Conservation (phyloP, 2,113 vertebrate species). For the Oceanodroma tethys region DNA sequence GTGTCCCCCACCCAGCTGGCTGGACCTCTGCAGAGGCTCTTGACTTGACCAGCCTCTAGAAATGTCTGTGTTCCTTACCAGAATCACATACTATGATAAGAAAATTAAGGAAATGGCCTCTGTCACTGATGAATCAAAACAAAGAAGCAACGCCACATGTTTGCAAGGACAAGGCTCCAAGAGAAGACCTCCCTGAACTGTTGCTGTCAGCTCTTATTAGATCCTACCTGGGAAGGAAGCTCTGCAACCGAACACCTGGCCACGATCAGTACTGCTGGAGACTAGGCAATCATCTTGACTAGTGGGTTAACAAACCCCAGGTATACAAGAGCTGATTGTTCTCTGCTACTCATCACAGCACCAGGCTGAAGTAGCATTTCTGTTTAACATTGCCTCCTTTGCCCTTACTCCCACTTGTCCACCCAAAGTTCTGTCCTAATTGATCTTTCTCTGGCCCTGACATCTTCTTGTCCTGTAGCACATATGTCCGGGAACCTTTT, state of each 20-base stretch:
- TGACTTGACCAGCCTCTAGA: not conserved
- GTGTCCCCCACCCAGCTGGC: not conserved
- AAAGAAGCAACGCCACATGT: not conserved
- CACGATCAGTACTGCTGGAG: not conserved
- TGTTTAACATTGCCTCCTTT: not conserved
- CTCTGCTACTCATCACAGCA: rapidly evolving
- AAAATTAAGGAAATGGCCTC: not conserved
- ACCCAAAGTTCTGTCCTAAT: not conserved
- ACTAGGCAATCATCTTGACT: not conserved
- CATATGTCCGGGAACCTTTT: not conserved
- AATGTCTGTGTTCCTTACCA: not conserved
- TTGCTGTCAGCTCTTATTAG: not conserved
- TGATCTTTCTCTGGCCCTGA: not conserved
- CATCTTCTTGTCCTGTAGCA: not conserved
- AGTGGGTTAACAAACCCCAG: not conserved
- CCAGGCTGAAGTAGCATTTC: not conserved
- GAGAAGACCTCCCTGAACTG: not conserved
- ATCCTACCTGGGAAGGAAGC: not conserved
- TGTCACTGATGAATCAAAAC: not conserved
- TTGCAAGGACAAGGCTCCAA: not conserved
- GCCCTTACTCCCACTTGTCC: not conserved
- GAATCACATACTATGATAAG: not conserved
- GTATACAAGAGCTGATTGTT: not conserved
- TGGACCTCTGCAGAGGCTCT: not conserved
- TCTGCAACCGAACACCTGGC: not conserved